Evolutionary conservation across 2,888 invertebrate genomes (phyloP), one percentile per base, ranked within the genome.

Genomic region (Drosophila acutilabella): DNA sequence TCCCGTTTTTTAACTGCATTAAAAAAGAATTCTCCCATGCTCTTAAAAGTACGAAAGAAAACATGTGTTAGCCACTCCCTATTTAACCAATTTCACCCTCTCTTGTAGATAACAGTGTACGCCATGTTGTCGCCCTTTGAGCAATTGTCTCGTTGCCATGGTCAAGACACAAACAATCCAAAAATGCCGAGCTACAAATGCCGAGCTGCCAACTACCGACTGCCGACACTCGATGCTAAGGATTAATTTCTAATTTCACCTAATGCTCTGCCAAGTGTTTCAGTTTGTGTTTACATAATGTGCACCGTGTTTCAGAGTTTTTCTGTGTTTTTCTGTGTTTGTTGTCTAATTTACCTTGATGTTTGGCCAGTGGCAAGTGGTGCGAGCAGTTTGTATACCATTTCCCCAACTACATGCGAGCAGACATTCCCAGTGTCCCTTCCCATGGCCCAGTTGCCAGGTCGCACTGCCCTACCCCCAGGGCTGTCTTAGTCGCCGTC

Each of bases 241-340:
- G 91, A 90, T 90, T 90, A 90, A 88, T 91, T 86, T 89, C 86
- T 89, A 86, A 88, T 89, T 89, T 89, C 73, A 68, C 71, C 79
- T 86, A 84, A 86, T 81, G 79, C 79, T 64, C 67, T 52, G 65
- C 74, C 77, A 77, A 79, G 80, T 81, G 76, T 80, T 78, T 79
- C 72, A 53, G 69, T 71, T 61, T 71, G 54, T 77, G 81, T 88
- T 84, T 80, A 82, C 77, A 80, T 83, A 81, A 76, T 66, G 81
- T 67, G 56, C 72, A 79, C 59, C 50, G 71, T 72, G 68, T 70
- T 68, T 69, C 66, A 53, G 20, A 69, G 65, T 67, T 64, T 26
- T 7, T 7, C 26, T 23, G 23, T 66, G 62, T 54, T 64, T 18
- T 68, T 71, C 66, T 59, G 23, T 74, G 68, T 71, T 66, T 66